These are phyloP conservation scores for Mormyrops attenuatus DNA, from an alignment of 2,797 vertebrate genomes.

Conservation along the genomic window DNA sequence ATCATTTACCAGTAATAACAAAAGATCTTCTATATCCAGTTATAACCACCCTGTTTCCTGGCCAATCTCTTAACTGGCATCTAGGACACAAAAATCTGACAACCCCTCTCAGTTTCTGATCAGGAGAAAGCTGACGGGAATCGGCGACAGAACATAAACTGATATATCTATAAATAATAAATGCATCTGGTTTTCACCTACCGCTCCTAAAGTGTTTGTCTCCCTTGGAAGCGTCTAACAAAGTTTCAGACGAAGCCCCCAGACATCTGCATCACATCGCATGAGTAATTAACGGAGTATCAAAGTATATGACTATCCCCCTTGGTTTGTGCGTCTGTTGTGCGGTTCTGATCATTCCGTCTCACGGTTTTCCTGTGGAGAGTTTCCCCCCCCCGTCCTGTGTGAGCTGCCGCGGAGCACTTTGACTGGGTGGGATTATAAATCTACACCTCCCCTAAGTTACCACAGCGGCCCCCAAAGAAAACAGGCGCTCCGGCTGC, in stretches of 20 bases:
- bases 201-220: slow-evolving; percentile 75
- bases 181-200: slow-evolving; percentile 76
- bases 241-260: slow-evolving; percentile 74
- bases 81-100: slow-evolving; percentile 73
- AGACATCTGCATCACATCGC: slow-evolving; percentile 77
- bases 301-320: slow-evolving; percentile 70
- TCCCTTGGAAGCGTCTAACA: slow-evolving; percentile 71
- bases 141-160: slow-evolving; percentile 68
- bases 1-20: background rate
- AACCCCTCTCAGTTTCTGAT: slow-evolving; percentile 73
- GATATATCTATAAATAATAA: slow-evolving; percentile 73
- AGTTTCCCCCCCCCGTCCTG: slow-evolving; percentile 41
- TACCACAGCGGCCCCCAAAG: slow-evolving; percentile 39
- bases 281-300: slow-evolving; percentile 79
- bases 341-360: slow-evolving; percentile 67
- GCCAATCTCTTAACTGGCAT: slow-evolving; percentile 69
- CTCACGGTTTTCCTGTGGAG: slow-evolving; percentile 67
- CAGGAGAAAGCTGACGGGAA: slow-evolving; percentile 64
- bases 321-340: slow-evolving; percentile 70
- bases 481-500: slow-evolving; percentile 51
- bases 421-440: slow-evolving; percentile 75
- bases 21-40: background rate
- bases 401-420: slow-evolving; percentile 57
- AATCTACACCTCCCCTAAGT: slow-evolving; percentile 74
- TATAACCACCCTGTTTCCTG: slow-evolving; percentile 60